A percentile compares a stretch with the other conserved stretches of the same genome.
Conservation (phyloP, 2,888 invertebrate species). For the Dendrolimus pini region DNA sequence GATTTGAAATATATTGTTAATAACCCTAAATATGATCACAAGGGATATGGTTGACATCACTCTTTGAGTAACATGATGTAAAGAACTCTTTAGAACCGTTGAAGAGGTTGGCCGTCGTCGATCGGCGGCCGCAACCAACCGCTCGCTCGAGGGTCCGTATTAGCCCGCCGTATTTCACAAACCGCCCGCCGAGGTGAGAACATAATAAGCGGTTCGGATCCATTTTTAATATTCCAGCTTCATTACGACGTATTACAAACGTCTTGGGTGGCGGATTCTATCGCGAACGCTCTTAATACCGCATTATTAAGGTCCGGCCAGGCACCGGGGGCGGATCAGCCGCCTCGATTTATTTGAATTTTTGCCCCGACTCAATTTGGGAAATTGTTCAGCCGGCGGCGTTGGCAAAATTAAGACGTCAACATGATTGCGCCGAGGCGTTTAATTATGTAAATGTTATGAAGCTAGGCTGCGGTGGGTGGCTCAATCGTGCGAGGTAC, state of each 20-base stretch:
- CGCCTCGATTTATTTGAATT: conserved; percentile 73
- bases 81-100: too few species aligned
- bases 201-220: conserved; percentile 72
- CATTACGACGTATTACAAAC: conserved; percentile 74
- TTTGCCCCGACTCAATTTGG: conserved; percentile 75
- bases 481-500: conserved; percentile 38
- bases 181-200: conserved; percentile 71
- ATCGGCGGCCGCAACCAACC: conserved; percentile 16
- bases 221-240: conserved; percentile 76
- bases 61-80: too few species aligned
- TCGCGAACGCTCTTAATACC: conserved; percentile 71
- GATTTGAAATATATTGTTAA: too few species aligned
- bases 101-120: background rate
- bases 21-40: too few species aligned
- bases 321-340: conserved; percentile 51
- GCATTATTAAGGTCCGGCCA: conserved; percentile 60
- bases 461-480: conserved; percentile 61
- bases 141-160: conserved; percentile 47
- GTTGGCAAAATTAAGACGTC: conserved; percentile 74
- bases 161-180: conserved; percentile 71
- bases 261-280: conserved; percentile 77
- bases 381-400: conserved; percentile 73
- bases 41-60: too few species aligned
- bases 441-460: conserved; percentile 76
- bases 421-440: conserved; percentile 69